Base-by-base conservation (phyloP, 1,140 invertebrate species). In the Megathymus violae region DNA sequence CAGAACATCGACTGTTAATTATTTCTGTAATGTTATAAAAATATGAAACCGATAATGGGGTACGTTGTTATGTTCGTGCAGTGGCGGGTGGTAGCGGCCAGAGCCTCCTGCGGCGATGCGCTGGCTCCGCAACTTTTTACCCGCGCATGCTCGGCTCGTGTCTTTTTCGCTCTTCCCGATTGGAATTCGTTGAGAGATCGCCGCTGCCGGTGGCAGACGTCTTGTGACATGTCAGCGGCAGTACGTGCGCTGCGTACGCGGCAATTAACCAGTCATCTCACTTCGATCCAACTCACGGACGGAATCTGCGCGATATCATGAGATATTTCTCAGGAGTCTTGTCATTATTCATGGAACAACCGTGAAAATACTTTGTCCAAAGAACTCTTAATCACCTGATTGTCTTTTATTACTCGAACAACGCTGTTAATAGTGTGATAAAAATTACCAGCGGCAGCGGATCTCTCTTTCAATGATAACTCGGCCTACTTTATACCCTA, bases 161-260 rank as follows among this genome's bases (percentile, higher is more conserved):
- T 89, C 82, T 85, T 90, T 88, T 88, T 89, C 85, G 85, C 85
- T 89, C 83, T 88, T 88, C 70, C 77, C 83, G 75, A 84, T 88
- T 63, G 88, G 88, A 90, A 90, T 90, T 90, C 80, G 85, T 84
- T 79, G 80, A 80, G 80, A 80, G 85, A 84, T 84, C 80, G 80
- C 85, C 88, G 84, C 80, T 76, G 85, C 82, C 80, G 88, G 85
- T 89, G 87, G 88, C 80, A 83, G 82, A 83, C 78, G 82, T 84
- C 83, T 80, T 88, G 86, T 85, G 83, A 87, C 82, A 85, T 88
- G 85, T 87, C 86, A 82, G 63, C 71, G 64, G 63, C 69, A 27
- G 73, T 85, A 89, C 88, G 86, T 89, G 88, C 80, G 74, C 69
- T 78, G 86, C 85, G 80, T 86, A 86, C 82, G 71, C 78, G 69